These are phyloP conservation scores for Eupelmus urozonus DNA, from an alignment of 2,888 invertebrate genomes.

Conservation along the genomic window DNA sequence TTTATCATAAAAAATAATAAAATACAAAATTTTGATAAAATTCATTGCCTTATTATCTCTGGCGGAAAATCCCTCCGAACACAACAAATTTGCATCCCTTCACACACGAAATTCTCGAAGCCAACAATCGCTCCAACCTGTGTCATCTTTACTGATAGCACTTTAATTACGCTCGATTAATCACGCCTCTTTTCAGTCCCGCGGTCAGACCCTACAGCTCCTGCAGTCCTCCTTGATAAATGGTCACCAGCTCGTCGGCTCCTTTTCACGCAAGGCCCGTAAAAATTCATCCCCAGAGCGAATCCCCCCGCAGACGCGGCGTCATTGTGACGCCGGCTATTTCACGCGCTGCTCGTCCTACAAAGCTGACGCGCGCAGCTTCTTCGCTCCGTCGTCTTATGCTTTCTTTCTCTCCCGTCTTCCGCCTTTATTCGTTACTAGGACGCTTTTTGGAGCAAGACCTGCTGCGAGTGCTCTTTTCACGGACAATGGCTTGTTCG, in stretches of 20 bases:
- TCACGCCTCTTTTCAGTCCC: slow-evolving; percentile 21
- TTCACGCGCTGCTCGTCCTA: slow-evolving; percentile 31
- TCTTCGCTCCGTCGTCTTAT: slow-evolving; percentile 20
- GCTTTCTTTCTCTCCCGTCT: neutral
- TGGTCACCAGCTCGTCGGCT: slow-evolving; percentile 14
- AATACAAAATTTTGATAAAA: too few relatives aligned
- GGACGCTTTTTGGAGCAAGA: slow-evolving; percentile 39
- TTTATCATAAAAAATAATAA: too few relatives aligned
- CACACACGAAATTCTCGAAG: too few relatives aligned
- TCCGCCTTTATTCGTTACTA: slow-evolving; percentile 40
- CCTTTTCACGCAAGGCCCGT: slow-evolving; percentile 29
- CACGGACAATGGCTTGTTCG: slow-evolving; percentile 2
- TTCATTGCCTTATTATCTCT: too few relatives aligned
- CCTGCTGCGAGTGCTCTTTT: slow-evolving; percentile 27
- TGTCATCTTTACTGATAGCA: slow-evolving; percentile 20
- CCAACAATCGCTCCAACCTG: neutral
- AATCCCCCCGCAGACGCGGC: too few relatives aligned
- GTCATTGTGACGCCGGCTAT: slow-evolving; percentile 47
- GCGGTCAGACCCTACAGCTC: neutral
- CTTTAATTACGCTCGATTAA: slow-evolving; percentile 49
- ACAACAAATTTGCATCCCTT: too few relatives aligned
- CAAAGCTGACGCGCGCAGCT: slow-evolving; percentile 21
- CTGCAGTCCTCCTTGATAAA: slow-evolving; percentile 38
- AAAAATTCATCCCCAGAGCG: slow-evolving; percentile 45
- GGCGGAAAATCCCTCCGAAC: too few relatives aligned